Evolutionary conservation across 2,888 invertebrate species (phyloP), one percentile per base, ranked within the genome.

Genomic region (Euspilapteryx auroguttella): DNA sequence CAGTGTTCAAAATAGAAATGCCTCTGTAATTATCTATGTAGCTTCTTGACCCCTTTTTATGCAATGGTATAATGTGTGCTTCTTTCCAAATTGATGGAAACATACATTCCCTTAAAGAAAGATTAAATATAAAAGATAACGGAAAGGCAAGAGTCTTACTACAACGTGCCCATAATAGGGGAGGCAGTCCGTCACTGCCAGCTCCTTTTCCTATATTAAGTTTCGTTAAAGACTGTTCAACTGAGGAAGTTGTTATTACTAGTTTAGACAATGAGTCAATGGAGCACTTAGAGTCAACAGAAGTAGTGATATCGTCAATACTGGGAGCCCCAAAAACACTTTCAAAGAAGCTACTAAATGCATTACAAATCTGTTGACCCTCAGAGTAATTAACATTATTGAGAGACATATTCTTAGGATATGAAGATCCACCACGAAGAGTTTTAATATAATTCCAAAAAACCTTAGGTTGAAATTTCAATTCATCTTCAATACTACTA

Each of bases 381-480:
- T 10, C 11, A n/a, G 26, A 11, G 3, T 20, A 14, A 4, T 11
- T 17, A 3, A 2, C n/a, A 20, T 17, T 11, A 4, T 12, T 12
- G 6, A 4, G 4, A 20, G 10, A 20, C 12, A 27, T 12, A 3
- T 10, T 17, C 11, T 20, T 17, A 27, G 26, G 26, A 14, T 27
- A 27, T 3, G 11, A 12, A 20, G 26, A 27, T 10, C 17, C 20
- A 12, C 12, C 26, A 12, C 26, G 26, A 11, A 17, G 10, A 7
- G 26, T 6, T 11, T 27, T 27, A 4, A 27, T 12, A 20, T 27
- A 20, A 3, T 10, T 27, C 26, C 26, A 27, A 12, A 27, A 20
- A 12, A 11, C 13, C 20, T 27, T 13, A 7, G 26, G 17, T 8
- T 27, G 4, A 12, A 12, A 11, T 27, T 27, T n/a, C n/a, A n/a